These are phyloP conservation scores for Gallinago paraguaiae DNA, from an alignment of 2,113 vertebrate species.

Conservation along the genomic window DNA sequence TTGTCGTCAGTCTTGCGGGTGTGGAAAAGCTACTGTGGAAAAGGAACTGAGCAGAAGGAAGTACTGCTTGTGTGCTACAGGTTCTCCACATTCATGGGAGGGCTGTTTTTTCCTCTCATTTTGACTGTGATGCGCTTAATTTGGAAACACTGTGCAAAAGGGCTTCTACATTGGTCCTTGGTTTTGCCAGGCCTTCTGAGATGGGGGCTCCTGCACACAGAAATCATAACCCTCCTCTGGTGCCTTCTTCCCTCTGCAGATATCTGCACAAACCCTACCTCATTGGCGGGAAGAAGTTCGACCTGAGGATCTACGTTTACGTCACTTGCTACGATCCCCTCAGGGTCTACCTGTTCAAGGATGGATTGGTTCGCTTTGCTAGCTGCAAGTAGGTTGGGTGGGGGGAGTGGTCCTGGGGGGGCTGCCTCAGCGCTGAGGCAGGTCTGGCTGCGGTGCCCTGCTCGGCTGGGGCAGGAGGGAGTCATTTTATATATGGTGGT, in stretches of 20 bases:
- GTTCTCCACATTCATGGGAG: fast-evolving
- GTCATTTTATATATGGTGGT: fast-evolving
- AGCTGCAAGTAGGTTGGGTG: constrained; percentile 92
- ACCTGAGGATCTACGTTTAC: constrained; percentile 96
- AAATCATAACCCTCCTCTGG: background rate
- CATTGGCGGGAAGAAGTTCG: constrained; percentile 96
- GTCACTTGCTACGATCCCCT: constrained; percentile 94
- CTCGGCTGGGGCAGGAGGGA: background rate
- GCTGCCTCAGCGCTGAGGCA: background rate
- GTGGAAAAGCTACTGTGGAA: background rate
- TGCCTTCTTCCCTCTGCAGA: constrained; percentile 63
- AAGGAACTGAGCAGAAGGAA: background rate
- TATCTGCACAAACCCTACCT: constrained; percentile 98
- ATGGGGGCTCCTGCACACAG: background rate
- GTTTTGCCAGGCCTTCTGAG: background rate
- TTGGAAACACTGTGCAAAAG: background rate
- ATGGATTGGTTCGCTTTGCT: constrained; percentile 96
- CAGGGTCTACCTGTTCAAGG: constrained; percentile 91
- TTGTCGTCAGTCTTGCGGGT: background rate
- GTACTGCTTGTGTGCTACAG: background rate
- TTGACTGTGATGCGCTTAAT: background rate
- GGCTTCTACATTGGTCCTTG: background rate
- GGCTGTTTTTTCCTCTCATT: background rate
- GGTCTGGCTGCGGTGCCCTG: background rate
- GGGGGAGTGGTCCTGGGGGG: background rate